These are phyloP conservation scores for Margarornis squamiger DNA, from an alignment of 2,797 vertebrate species.

Conservation along the genomic window DNA sequence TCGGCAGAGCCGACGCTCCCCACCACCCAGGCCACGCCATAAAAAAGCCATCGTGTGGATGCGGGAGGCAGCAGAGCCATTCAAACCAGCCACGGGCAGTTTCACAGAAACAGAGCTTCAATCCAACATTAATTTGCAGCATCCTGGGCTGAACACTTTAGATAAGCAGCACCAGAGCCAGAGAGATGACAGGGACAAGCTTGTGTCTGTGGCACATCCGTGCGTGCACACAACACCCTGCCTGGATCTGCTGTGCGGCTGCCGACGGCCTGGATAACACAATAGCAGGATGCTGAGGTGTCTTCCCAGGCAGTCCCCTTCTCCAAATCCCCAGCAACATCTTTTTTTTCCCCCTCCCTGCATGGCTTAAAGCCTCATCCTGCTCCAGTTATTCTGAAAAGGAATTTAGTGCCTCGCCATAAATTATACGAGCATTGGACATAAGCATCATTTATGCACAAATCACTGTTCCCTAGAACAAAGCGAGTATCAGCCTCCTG, in stretches of 20 bases:
- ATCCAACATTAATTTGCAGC: constrained; percentile 72
- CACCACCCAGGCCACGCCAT: background rate
- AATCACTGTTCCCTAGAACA: constrained; percentile 60
- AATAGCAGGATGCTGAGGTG: background rate
- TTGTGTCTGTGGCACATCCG: background rate
- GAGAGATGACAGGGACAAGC: constrained; percentile 46
- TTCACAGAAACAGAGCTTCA: constrained; percentile 46
- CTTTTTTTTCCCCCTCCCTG: background rate
- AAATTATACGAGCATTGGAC: constrained; percentile 25
- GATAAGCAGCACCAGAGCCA: constrained; percentile 60
- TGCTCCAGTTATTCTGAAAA: constrained; percentile 27
- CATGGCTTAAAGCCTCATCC: constrained; percentile 15
- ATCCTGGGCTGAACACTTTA: constrained; percentile 65
- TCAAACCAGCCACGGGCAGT: constrained; percentile 55
- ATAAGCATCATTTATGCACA: constrained; percentile 52
- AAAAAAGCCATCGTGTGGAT: background rate
- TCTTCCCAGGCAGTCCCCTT: background rate
- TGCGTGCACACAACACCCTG: background rate
- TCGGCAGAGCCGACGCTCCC: background rate
- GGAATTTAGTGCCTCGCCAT: constrained; percentile 35
- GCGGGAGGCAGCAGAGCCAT: background rate
- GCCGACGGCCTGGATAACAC: background rate
- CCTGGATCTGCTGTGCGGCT: background rate
- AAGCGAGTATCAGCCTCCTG: constrained; percentile 58
- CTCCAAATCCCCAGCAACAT: background rate